Conservation (phyloP, 2,888 invertebrate species). For the Boloria euphrosyne region DNA sequence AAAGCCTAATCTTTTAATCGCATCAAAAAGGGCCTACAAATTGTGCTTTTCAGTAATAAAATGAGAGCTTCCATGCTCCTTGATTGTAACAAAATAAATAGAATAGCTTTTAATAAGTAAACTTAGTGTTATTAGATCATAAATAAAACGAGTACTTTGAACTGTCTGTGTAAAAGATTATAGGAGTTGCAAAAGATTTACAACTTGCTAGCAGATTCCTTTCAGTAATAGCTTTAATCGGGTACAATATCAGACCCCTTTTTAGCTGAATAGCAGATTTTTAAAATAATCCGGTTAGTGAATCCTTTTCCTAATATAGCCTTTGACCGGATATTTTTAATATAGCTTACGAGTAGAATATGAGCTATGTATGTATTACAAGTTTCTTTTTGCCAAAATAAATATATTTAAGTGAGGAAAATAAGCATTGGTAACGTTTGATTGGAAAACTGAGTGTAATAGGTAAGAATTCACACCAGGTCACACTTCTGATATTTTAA, state of each 20-base stretch:
- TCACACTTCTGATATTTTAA: too few species aligned
- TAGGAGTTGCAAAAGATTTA: constrained; percentile 28
- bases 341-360: too few species aligned
- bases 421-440: too few species aligned
- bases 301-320: constrained; percentile 5
- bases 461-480: too few species aligned
- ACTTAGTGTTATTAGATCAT: constrained; percentile 35
- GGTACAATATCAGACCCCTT: constrained; percentile 14
- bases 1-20: constrained; percentile 40
- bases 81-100: constrained; percentile 21
- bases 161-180: constrained; percentile 34
- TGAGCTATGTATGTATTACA: too few species aligned
- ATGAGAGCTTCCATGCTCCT: constrained; percentile 26
- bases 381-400: too few species aligned
- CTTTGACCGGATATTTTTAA: too few species aligned
- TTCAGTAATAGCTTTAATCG: constrained; percentile 26
- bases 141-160: constrained; percentile 37
- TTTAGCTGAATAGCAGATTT: not conserved
- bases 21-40: constrained; percentile 39
- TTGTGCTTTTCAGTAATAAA: constrained; percentile 37
- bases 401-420: too few species aligned
- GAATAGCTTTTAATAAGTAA: constrained; percentile 24
- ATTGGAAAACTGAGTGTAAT: too few species aligned
- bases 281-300: not conserved
- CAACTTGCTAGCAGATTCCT: constrained; percentile 31